Evolutionary conservation across 1,140 invertebrate species (phyloP).

Genomic region (Antheraea mylitta): DNA sequence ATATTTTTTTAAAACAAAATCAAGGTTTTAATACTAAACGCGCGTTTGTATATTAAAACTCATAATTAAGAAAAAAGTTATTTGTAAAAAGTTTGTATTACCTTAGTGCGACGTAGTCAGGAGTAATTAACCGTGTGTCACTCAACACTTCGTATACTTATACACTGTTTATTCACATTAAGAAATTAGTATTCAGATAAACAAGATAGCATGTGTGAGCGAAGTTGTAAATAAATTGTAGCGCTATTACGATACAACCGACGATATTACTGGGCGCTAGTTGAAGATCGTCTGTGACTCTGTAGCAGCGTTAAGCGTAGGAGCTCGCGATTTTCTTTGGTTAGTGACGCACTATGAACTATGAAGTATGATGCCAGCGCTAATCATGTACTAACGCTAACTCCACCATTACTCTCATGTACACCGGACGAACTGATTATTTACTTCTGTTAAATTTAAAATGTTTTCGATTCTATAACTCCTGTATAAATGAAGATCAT

Average conservation of each 20-base stretch:
- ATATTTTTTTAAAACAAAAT: slow-evolving; percentile 59
- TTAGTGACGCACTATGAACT: slow-evolving; percentile 4
- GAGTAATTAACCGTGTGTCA: neutral
- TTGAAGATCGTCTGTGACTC: slow-evolving; percentile 11
- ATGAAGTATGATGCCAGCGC: slow-evolving; percentile 16
- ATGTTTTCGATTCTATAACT: no score
- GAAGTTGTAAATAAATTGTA: neutral
- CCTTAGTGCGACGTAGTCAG: neutral
- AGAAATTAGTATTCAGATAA: neutral
- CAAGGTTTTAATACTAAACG: slow-evolving; percentile 44
- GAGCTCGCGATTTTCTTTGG: slow-evolving; percentile 1
- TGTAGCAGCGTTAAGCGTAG: slow-evolving; percentile 6
- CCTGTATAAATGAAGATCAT: no score
- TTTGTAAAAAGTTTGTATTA: neutral
- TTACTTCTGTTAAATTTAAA: no score
- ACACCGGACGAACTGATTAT: neutral
- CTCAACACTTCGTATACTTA: neutral
- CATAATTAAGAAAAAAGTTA: neutral
- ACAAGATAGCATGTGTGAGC: neutral
- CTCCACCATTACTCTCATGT: neutral
- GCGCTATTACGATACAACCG: neutral
- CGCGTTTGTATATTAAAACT: slow-evolving; percentile 7
- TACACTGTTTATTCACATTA: slow-evolving; percentile 1
- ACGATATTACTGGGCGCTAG: neutral
- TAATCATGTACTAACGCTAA: slow-evolving; percentile 7